A percentile compares a stretch with the other conserved stretches of the same genome.
These are phyloP conservation scores for Monopterus albus DNA, from an alignment of 2,113 vertebrate species.

Conservation along the genomic window DNA sequence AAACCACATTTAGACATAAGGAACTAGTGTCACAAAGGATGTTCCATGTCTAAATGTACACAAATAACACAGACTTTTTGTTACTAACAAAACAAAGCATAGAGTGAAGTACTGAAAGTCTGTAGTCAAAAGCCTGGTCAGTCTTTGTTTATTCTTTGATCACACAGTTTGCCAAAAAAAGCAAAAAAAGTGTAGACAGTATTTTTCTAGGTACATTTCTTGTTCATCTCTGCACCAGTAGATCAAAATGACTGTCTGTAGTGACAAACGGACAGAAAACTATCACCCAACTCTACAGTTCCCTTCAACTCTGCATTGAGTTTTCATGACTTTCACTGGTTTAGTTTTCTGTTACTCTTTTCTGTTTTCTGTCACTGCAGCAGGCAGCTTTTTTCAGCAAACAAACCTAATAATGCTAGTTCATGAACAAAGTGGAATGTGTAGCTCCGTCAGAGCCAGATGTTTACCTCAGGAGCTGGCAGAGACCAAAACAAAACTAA, in stretches of 20 bases:
- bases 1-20: slow-evolving; percentile 21
- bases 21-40: slow-evolving; percentile 5
- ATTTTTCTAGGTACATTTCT: too few species aligned
- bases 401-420: background rate
- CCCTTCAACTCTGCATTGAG: background rate
- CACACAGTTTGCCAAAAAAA: too few species aligned
- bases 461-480: background rate
- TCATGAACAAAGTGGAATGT: background rate
- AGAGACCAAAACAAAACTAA: background rate
- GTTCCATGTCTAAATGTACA: slow-evolving; percentile 22
- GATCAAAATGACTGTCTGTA: background rate
- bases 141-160: background rate
- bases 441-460: background rate
- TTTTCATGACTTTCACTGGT: background rate
- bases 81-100: too few species aligned
- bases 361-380: too few species aligned
- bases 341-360: too few species aligned
- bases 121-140: background rate
- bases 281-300: background rate
- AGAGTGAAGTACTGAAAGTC: background rate
- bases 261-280: background rate
- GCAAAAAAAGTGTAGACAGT: too few species aligned
- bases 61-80: background rate
- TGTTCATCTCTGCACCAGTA: too few species aligned
- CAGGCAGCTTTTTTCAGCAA: too few species aligned